phyloP scores from a whole-genome alignment of 2,888 invertebrate species.

The Campoplex capitator region DNA sequence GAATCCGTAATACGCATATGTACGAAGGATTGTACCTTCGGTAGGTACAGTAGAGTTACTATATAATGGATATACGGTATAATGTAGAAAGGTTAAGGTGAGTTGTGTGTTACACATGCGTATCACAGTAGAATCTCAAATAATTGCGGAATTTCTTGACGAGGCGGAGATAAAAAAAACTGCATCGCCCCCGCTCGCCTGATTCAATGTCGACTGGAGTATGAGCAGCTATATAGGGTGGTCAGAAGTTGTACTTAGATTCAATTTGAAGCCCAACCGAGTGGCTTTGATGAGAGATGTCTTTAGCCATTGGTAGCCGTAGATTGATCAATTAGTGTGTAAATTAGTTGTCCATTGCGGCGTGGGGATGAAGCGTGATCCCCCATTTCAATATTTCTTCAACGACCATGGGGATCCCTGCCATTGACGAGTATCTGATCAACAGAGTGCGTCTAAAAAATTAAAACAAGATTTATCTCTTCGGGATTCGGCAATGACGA shows the following conservation, averaged over 20 bases:
- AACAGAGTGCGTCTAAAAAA: too few relatives aligned
- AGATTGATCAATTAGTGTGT: too few relatives aligned
- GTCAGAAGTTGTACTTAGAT: neutral
- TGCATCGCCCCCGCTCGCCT: neutral
- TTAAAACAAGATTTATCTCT: neutral
- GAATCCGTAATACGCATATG: slow-evolving; percentile 56
- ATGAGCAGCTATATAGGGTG: slow-evolving; percentile 62
- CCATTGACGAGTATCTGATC: too few relatives aligned
- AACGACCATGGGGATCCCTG: too few relatives aligned
- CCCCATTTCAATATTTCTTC: too few relatives aligned
- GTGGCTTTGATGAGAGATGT: neutral
- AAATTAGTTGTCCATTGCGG: too few relatives aligned
- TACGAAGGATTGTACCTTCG: slow-evolving; percentile 32
- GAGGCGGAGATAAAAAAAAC: slow-evolving; percentile 66
- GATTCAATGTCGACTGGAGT: slow-evolving; percentile 56
- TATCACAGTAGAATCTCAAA: slow-evolving; percentile 72
- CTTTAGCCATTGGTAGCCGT: neutral
- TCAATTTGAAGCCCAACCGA: neutral
- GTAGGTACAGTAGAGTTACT: slow-evolving; percentile 20
- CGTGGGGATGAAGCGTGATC: too few relatives aligned
- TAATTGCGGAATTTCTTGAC: slow-evolving; percentile 75
- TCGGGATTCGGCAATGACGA: neutral
- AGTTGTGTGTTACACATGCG: slow-evolving; percentile 63
- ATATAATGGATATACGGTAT: slow-evolving; percentile 30
- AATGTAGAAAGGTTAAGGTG: slow-evolving; percentile 19